A percentile compares a stretch with the other conserved stretches of the same genome.
These are phyloP conservation scores for Lydus trimaculatus DNA, from an alignment of 2,888 invertebrate species.

Conservation along the genomic window DNA sequence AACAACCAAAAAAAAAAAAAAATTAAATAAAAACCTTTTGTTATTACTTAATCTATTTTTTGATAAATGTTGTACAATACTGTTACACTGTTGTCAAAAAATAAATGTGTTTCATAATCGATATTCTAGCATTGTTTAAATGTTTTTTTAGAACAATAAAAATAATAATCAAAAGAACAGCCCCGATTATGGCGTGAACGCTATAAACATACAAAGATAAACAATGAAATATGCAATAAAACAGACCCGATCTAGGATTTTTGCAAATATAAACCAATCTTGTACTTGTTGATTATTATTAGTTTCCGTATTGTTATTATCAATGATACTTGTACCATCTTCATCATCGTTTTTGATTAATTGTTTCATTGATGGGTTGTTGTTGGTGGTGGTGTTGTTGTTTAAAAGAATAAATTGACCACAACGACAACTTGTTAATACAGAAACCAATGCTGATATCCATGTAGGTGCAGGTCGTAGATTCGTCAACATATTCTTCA, in stretches of 20 bases:
- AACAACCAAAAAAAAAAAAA: constrained; percentile 44
- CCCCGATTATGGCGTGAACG: constrained; percentile 40
- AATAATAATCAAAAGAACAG: not conserved
- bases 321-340: constrained; percentile 48
- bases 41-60: constrained; percentile 32
- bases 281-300: constrained; percentile 27
- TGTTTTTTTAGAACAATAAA: not conserved
- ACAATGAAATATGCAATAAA: constrained; percentile 47
- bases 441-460: constrained; percentile 45
- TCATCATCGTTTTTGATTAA: constrained; percentile 45
- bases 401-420: constrained; percentile 47
- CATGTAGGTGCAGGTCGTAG: constrained; percentile 49
- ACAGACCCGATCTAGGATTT: constrained; percentile 53
- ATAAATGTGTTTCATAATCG: constrained; percentile 31
- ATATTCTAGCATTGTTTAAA: constrained; percentile 6
- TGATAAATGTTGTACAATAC: constrained; percentile 34
- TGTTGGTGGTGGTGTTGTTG: constrained; percentile 31
- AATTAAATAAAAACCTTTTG: constrained; percentile 35
- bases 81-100: constrained; percentile 36
- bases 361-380: not conserved
- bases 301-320: constrained; percentile 33
- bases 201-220: constrained; percentile 50
- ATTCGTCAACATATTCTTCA: constrained; percentile 46
- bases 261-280: constrained; percentile 55
- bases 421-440: constrained; percentile 41